Base-by-base conservation (phyloP, 1,140 invertebrate species). In the Bombus turneri region DNA sequence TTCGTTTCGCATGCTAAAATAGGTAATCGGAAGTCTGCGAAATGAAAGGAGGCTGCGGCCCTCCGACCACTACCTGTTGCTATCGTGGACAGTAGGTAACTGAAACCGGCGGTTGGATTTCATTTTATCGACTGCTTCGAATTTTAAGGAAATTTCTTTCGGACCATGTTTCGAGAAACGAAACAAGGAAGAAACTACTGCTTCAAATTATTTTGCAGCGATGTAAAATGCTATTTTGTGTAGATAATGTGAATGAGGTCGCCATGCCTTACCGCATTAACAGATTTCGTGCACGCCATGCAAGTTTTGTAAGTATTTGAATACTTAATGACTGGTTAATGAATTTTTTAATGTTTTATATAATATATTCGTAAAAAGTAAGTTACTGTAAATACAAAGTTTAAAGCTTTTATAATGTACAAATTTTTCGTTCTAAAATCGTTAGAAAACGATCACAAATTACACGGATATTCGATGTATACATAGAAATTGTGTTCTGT, bases 41-140 rank as follows among this genome's bases (percentile, higher is more conserved):
- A 85, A 90, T 83, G 88, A 90, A 68, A 90, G 88, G 86, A 90
- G 84, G 75, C 86, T 37, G 71, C 47, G 64, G 64, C 28, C 43
- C 28, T 68, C 79, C 75, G 64, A 81, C 86, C 90, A 88, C 87
- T 88, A 89, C 90, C 90, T 91, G 90, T 91, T 91, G 88, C 90
- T 91, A 87, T 79, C 73, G 39, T 88, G 88, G 89, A 90, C 86
- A 87, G 86, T 90, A 90, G 83, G 79, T 90, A 85, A 72, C 86
- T 74, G 47, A 43, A 85, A 76, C 78, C 79, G 62, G 64, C 66
- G 72, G 37, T 76, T 75, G 80, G 75, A 79, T 90, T 83, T 90
- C 77, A 87, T 82, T 62, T 77, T 31, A 57, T 31, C 68, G 74
- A n/a, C 59, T 77, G 62, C 66, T 37, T 68, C 66, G 68, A 73